Evolutionary conservation across 2,113 vertebrate species (phyloP).

Genomic region (Eira barbara): DNA sequence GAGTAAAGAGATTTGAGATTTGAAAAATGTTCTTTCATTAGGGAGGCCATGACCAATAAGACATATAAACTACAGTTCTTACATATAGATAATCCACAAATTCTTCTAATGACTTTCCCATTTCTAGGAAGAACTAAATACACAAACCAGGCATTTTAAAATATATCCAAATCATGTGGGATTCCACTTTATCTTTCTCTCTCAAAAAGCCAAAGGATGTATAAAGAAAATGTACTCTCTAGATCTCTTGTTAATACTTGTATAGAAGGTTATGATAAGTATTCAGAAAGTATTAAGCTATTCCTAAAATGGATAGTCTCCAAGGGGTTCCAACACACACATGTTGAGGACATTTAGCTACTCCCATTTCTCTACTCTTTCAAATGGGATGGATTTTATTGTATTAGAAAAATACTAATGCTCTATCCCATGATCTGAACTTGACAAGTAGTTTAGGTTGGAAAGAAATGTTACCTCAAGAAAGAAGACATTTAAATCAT

Average conservation of each 20-base stretch:
- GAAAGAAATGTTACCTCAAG: not conserved
- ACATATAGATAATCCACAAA: not conserved
- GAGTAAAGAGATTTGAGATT: not conserved
- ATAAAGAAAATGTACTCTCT: not conserved
- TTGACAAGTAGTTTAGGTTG: not conserved
- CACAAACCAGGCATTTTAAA: not conserved
- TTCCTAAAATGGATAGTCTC: not conserved
- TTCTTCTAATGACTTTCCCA: not conserved
- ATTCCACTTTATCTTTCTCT: not conserved
- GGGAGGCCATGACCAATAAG: not conserved
- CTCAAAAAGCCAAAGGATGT: not conserved
- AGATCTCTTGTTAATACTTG: not conserved
- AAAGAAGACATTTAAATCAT: not conserved
- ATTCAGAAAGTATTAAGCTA: not conserved
- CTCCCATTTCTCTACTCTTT: not conserved
- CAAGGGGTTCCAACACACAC: not conserved
- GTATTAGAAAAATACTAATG: not conserved
- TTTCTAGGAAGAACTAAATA: not conserved
- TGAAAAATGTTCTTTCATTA: not conserved
- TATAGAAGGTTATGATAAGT: not conserved
- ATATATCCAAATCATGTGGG: not conserved
- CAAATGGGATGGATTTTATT: not conserved
- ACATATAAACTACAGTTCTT: not conserved
- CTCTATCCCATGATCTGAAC: not conserved
- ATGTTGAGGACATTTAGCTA: not conserved